Conservation (phyloP, 2,113 vertebrate species). For the Datnioides undecimradiatus region DNA sequence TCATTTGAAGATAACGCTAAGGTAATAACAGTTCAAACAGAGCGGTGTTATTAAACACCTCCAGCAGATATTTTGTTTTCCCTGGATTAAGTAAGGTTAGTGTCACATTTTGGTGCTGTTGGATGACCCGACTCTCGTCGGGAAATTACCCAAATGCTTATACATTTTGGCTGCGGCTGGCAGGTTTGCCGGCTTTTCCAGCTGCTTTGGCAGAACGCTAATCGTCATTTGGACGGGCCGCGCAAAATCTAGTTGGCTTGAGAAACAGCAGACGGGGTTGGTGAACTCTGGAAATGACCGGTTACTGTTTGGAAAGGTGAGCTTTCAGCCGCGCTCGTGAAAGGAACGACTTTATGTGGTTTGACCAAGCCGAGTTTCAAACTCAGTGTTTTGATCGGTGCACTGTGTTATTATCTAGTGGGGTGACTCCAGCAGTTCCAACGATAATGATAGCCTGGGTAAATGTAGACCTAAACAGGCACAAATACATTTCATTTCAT, state of each 20-base stretch:
- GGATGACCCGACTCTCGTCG: constrained; percentile 58
- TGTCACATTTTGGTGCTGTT: constrained; percentile 49
- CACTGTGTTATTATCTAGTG: background rate
- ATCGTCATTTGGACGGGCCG: constrained; percentile 53
- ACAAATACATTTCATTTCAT: background rate
- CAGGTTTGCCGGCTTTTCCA: constrained; percentile 64
- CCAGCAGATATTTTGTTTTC: constrained; percentile 14
- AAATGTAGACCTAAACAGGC: background rate
- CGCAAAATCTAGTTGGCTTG: constrained; percentile 39
- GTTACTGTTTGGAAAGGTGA: constrained; percentile 52
- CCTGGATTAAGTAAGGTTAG: constrained; percentile 33
- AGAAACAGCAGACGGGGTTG: constrained; percentile 22
- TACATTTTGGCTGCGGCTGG: constrained; percentile 47
- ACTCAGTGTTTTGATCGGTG: background rate
- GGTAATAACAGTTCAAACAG: background rate
- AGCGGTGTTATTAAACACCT: background rate
- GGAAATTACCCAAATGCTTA: constrained; percentile 64
- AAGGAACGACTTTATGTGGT: background rate
- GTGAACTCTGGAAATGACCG: constrained; percentile 52
- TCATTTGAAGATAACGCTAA: background rate
- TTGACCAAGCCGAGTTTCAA: background rate
- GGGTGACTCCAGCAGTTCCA: background rate
- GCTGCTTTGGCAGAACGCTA: constrained; percentile 72
- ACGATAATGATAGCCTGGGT: background rate
- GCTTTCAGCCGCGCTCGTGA: background rate